Conservation (phyloP, 2,113 vertebrate species). For the Mormoops blainvillei region DNA sequence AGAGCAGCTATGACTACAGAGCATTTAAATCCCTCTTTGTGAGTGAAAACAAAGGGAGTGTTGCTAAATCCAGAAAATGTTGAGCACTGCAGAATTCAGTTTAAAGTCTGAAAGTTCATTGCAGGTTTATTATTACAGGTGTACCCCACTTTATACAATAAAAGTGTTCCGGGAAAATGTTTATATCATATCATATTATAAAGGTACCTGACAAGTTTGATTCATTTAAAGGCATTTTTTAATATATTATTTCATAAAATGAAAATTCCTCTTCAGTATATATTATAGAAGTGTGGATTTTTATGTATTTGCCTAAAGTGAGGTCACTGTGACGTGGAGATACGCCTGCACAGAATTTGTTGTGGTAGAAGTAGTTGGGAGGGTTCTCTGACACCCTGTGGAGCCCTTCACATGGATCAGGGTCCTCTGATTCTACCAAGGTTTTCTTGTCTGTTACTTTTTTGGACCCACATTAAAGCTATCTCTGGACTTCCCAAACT, state of each 20-base stretch:
- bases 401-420: background rate
- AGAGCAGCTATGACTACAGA: background rate
- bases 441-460: background rate
- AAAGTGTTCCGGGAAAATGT: constrained; percentile 59
- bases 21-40: background rate
- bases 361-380: background rate
- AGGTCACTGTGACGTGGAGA: background rate
- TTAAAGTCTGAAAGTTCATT: constrained; percentile 42
- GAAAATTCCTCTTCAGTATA: constrained; percentile 31
- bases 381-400: background rate
- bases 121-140: constrained; percentile 62
- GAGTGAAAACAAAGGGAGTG: background rate
- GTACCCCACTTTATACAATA: constrained; percentile 54
- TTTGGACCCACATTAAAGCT: background rate
- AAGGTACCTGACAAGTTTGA: constrained; percentile 54
- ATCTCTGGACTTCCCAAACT: constrained; percentile 1
- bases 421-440: background rate
- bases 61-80: constrained; percentile 28
- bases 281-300: background rate
- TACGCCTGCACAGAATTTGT: background rate
- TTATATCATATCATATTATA: constrained; percentile 57
- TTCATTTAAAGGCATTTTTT: constrained; percentile 54
- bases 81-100: constrained; percentile 25
- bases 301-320: constrained; percentile 1
- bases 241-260: constrained; percentile 36